These are phyloP conservation scores for Tolypeutes matacus DNA, from an alignment of 2,797 vertebrate genomes.

Conservation along the genomic window DNA sequence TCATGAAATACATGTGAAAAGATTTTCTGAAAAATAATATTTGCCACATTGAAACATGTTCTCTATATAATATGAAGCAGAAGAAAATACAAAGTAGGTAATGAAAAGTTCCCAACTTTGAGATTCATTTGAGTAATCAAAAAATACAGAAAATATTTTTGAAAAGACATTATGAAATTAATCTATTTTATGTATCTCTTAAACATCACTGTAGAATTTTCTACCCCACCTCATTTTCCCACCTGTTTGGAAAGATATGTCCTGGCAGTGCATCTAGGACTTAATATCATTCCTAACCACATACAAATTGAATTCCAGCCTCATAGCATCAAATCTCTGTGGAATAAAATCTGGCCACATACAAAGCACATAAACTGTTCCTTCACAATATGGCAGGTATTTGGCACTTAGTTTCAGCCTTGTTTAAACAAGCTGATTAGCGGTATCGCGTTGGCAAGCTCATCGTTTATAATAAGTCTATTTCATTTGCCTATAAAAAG, in stretches of 20 bases:
- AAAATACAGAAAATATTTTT: background rate
- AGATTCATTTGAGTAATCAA: background rate
- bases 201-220: conserved; percentile 51
- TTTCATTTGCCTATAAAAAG: conserved; percentile 62
- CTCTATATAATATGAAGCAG: background rate
- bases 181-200: conserved; percentile 39
- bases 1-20: conserved; percentile 10
- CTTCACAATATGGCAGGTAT: conserved; percentile 8
- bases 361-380: conserved; percentile 65
- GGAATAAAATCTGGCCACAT: conserved; percentile 39
- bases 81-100: conserved; percentile 14
- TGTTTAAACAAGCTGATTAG: conserved; percentile 55
- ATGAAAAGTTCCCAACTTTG: background rate
- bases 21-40: background rate
- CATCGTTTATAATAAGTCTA: conserved; percentile 34
- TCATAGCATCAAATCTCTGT: conserved; percentile 43
- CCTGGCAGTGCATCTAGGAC: conserved; percentile 37
- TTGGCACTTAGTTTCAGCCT: background rate
- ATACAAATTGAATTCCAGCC: conserved; percentile 57
- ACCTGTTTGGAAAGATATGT: conserved; percentile 62
- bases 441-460: conserved; percentile 15
- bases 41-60: background rate
- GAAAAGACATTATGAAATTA: background rate
- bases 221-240: conserved; percentile 47
- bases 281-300: conserved; percentile 70